phyloP scores from a whole-genome alignment of 2,113 vertebrate species.

The Sterna hirundo region DNA sequence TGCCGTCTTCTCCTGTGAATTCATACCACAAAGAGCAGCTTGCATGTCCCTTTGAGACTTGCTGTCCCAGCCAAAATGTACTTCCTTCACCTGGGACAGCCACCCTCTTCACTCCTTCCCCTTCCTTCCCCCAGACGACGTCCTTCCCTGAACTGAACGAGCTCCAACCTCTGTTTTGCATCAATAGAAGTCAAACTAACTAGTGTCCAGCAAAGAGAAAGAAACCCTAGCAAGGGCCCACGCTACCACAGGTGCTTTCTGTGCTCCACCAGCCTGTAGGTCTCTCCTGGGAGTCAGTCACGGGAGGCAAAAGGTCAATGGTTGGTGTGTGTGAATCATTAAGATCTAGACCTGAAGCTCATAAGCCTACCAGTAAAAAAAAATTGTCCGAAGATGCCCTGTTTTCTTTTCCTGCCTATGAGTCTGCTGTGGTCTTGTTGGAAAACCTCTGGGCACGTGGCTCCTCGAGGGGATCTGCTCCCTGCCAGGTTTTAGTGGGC shows the following conservation, averaged over 20 bases:
- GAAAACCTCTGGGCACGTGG: neutral
- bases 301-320: neutral
- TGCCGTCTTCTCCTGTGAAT: neutral
- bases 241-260: neutral
- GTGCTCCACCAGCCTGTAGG: neutral
- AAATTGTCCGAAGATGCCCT: rapidly evolving
- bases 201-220: neutral
- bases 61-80: neutral
- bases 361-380: neutral
- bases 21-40: neutral
- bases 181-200: neutral
- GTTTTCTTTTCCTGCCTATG: neutral
- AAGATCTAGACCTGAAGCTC: neutral
- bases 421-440: neutral
- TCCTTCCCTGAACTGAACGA: neutral
- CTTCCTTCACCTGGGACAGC: neutral
- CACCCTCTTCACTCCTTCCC: neutral
- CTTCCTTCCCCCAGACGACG: neutral
- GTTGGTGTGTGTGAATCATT: neutral
- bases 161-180: neutral
- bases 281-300: neutral
- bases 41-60: neutral
- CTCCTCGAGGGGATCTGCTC: neutral
- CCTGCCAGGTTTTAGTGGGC: neutral
- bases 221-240: neutral